Evolutionary conservation across 2,888 invertebrate genomes (phyloP), one percentile per base, ranked within the genome.

Genomic region (Emmelina monodactyla): DNA sequence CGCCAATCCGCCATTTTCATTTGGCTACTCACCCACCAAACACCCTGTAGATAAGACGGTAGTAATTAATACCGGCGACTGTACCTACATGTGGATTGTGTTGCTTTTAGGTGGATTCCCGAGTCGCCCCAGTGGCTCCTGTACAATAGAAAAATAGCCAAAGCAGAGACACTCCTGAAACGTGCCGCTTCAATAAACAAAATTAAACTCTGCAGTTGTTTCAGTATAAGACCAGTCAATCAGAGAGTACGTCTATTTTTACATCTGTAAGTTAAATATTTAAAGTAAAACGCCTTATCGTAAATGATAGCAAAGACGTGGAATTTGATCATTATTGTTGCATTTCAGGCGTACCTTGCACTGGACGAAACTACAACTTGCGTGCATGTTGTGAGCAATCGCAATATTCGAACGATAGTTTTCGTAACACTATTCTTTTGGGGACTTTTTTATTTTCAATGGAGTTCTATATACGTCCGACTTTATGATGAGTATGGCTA

Each of bases 51-150:
- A n/a, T n/a, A n/a, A n/a, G n/a, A n/a, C n/a, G n/a, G n/a, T n/a
- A n/a, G n/a, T n/a, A n/a, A n/a, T n/a, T n/a, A n/a, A n/a, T n/a
- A n/a, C n/a, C n/a, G n/a, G n/a, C n/a, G n/a, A n/a, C n/a, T n/a
- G n/a, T n/a, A n/a, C n/a, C n/a, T n/a, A n/a, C n/a, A n/a, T n/a
- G n/a, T n/a, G n/a, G n/a, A n/a, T n/a, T n/a, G n/a, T n/a, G n/a
- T n/a, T n/a, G 4, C 11, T 55, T 51, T 31, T 41, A 75, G 78
- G 42, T 72, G 69, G 69, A 50, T 53, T 34, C 69, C 75, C 9
- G 75, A 79, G 51, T 76, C 76, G n/a, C 78, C 79, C 2, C 75
- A 71, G 32, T 79, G 76, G 79, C 49, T 76, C 30, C 39, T 79
- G 14, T 64, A 50, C 39, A 73, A 68, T 34, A 62, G 67, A 38